Evolutionary conservation across 2,888 invertebrate genomes (phyloP), one percentile per base, ranked within the genome.

Genomic region (Rhingia rostrata): DNA sequence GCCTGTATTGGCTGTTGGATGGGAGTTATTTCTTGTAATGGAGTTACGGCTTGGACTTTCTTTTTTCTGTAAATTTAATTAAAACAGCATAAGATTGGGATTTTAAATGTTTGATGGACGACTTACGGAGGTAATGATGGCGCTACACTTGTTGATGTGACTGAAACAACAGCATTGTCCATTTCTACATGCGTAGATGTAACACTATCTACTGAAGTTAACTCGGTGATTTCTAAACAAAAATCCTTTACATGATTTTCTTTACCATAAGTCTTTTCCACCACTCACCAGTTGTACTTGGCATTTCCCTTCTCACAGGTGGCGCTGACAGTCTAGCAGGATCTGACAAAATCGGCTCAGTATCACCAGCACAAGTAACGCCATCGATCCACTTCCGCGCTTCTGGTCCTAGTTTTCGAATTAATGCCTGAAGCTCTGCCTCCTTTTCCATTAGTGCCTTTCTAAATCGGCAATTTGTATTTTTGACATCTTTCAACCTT

Each of bases 401-500:
- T 86, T 92, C 92, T 0, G 92, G 92, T 0, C 92, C 92, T 41
- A 92, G 81, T 72, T 91, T 92, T 6, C 91, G 89, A 33, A 92
- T 91, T 7, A 92, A 86, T 1, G 89, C 90, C 93, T 96, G 96
- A 86, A 96, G 91, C 88, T 96, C 97, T 58, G 95, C 94, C 90
- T 97, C 97, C 88, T 95, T 95, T 87, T 97, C 97, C 91, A 97
- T 93, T 79, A 98, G 92, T 45, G 96, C 95, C 88, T 97, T 95
- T 30, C 96, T 92, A 90, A 95, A 97, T 86, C 95, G 94, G 87
- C 95, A 95, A 92, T 98, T 98, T 88, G 95, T 95, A 87, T 95
- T 94, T 87, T 96, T 94, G 14, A 97, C 95, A 89, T 97, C 96
- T 89, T 96, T 95, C 89, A 98, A 92, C 79, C 96, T 94, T 82